A percentile compares a stretch with the other conserved stretches of the same genome.
phyloP scores from a whole-genome alignment of 2,888 invertebrate genomes.

The Kuschelorhynchus macadamiae region DNA sequence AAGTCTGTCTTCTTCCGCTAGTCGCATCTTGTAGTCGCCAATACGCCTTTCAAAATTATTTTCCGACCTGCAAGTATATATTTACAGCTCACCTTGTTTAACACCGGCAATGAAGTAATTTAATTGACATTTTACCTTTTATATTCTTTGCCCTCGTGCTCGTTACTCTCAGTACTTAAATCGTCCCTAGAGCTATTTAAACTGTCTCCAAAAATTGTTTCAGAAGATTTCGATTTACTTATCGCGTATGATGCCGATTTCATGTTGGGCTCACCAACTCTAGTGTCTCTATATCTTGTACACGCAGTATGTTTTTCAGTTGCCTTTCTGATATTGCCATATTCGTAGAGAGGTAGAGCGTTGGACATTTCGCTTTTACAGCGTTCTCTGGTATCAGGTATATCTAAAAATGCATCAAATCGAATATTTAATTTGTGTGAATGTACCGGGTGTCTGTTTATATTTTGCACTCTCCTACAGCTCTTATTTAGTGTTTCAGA shows the following conservation, averaged over 20 bases:
- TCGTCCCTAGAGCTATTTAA: constrained; percentile 23
- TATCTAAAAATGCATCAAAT: constrained; percentile 2
- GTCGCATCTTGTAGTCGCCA: constrained; percentile 60
- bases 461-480: too few species aligned
- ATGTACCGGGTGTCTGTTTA: too few species aligned
- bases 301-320: constrained; percentile 51
- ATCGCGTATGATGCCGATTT: constrained; percentile 29
- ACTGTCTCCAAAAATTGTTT: constrained; percentile 53
- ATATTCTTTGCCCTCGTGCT: not conserved
- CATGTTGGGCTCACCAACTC: constrained; percentile 14
- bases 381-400: constrained; percentile 32
- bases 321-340: constrained; percentile 56
- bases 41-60: constrained; percentile 54
- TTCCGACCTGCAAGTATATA: constrained; percentile 43
- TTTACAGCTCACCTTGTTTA: too few species aligned
- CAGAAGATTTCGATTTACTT: constrained; percentile 60
- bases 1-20: constrained; percentile 63
- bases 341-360: constrained; percentile 57
- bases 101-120: too few species aligned
- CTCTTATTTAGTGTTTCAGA: too few species aligned
- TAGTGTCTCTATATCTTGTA: constrained; percentile 9
- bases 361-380: constrained; percentile 62
- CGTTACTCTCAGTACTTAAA: constrained; percentile 2
- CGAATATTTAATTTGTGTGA: too few species aligned
- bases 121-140: too few species aligned